A percentile compares a stretch with the other conserved stretches of the same genome.
phyloP scores from a whole-genome alignment of 2,797 vertebrate species.

The Phylloscopus collybita region DNA sequence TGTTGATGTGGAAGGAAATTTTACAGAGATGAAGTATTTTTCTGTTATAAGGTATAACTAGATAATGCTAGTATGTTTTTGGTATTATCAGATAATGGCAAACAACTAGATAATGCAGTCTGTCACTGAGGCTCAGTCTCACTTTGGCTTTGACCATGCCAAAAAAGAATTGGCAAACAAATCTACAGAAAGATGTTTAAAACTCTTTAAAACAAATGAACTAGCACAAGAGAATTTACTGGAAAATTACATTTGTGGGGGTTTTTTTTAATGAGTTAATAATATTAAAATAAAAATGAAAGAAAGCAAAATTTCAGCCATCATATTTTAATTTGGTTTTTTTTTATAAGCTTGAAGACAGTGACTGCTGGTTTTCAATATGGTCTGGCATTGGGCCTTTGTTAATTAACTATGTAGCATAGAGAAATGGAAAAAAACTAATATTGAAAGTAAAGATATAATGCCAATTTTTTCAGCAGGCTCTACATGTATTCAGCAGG shows the following conservation, averaged over 20 bases:
- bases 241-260: background rate
- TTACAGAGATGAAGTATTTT: background rate
- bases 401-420: background rate
- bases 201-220: background rate
- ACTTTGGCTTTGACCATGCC: background rate
- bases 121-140: background rate
- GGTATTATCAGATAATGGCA: background rate
- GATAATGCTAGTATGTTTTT: background rate
- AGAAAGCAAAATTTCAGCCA: background rate
- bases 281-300: background rate
- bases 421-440: background rate
- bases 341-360: background rate
- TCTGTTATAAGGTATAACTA: background rate
- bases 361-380: slow-evolving; percentile 1
- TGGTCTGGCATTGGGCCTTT: background rate
- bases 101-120: background rate
- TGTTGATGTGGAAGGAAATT: background rate
- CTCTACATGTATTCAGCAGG: background rate
- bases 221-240: background rate
- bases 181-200: background rate
- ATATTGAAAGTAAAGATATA: background rate
- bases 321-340: background rate
- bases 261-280: background rate
- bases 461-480: background rate
- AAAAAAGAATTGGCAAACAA: background rate